These are phyloP conservation scores for Vanacampus margaritifer DNA, from an alignment of 2,113 vertebrate species.

Conservation along the genomic window DNA sequence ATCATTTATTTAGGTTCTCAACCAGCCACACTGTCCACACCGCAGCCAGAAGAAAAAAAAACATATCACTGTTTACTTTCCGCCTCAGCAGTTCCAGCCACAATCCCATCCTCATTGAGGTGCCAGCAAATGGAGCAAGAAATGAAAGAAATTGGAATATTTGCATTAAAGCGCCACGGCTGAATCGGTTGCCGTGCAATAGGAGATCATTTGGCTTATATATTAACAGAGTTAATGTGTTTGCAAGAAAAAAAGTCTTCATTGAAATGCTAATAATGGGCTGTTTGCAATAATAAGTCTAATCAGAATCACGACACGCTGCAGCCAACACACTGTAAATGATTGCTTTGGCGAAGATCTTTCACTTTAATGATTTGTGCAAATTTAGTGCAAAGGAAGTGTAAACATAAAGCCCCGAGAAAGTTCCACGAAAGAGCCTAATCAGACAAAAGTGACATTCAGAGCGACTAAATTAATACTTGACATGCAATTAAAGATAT, in stretches of 20 bases:
- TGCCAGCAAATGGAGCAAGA: slow-evolving; percentile 29
- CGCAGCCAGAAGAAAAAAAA: neutral
- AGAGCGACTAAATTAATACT: neutral
- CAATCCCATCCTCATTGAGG: slow-evolving; percentile 35
- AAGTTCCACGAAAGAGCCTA: neutral
- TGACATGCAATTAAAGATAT: neutral
- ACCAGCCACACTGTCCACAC: neutral
- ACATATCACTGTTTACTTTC: slow-evolving; percentile 5
- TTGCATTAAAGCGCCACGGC: slow-evolving; percentile 40
- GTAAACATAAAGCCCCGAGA: slow-evolving; percentile 27
- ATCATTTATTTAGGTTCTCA: neutral
- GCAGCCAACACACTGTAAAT: slow-evolving; percentile 36
- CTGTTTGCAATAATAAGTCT: slow-evolving; percentile 43
- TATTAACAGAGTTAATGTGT: slow-evolving; percentile 38
- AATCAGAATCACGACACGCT: slow-evolving; percentile 43
- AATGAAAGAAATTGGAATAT: slow-evolving; percentile 31
- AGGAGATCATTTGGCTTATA: slow-evolving; percentile 24
- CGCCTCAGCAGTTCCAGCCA: slow-evolving; percentile 6
- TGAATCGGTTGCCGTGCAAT: slow-evolving; percentile 7
- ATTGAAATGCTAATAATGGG: slow-evolving; percentile 31
- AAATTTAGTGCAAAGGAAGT: slow-evolving; percentile 24
- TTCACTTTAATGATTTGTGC: slow-evolving; percentile 47
- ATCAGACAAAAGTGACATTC: slow-evolving; percentile 5
- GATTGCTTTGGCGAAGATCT: slow-evolving; percentile 37
- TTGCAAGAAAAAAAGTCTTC: neutral